Base-by-base conservation (phyloP, 1,140 invertebrate genomes). In the Polypedilum pembai region DNA sequence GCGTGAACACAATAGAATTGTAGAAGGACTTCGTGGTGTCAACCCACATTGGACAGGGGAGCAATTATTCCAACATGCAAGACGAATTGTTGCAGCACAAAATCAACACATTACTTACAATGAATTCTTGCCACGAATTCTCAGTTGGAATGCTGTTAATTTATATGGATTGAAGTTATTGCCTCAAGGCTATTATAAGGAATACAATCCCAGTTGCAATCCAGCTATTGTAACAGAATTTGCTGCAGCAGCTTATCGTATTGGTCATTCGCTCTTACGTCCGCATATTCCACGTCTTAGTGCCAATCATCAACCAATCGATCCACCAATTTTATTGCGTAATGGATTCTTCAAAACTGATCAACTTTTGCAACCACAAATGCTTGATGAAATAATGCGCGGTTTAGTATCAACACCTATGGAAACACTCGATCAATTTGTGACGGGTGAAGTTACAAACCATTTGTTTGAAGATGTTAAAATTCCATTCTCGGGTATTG, bases 341-440 rank as follows among this genome's bases (percentile, higher is more conserved):
- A 92, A 95, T 79, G 94, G 93, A 1, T 98, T 99, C 85, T 98
- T 98, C 85, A 94, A 95, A 78, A 92, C 94, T 10, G 95, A 98
- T 77, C 76, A 74, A 7, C 56, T 82, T 74, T 79, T 84, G 81
- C 82, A 90, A 82, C 88, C 88, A n/a, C 87, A 88, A 20, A 91
- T 94, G 85, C 86, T 93, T 10, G 94, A 97, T 80, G 92, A 95
- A 79, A 88, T 98, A 73, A 86, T 92, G 18, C 88, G 95, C 69
- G 96, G 96, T 66, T 82, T 98, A 8, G 87, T 94, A 0, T 90
- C 92, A 0, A 95, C 93, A 0, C 93, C 94, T 0, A 95, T 97
- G 89, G 95, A 98, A 82, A 93, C 91, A 0, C 82, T 95, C n/a
- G 95, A 97, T 82, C 93, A 95, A 79, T 95, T 96, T 79, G 92